Evolutionary conservation across 1,140 invertebrate genomes (phyloP), one percentile per base, ranked within the genome.

Genomic region (Steinernema khuongi): DNA sequence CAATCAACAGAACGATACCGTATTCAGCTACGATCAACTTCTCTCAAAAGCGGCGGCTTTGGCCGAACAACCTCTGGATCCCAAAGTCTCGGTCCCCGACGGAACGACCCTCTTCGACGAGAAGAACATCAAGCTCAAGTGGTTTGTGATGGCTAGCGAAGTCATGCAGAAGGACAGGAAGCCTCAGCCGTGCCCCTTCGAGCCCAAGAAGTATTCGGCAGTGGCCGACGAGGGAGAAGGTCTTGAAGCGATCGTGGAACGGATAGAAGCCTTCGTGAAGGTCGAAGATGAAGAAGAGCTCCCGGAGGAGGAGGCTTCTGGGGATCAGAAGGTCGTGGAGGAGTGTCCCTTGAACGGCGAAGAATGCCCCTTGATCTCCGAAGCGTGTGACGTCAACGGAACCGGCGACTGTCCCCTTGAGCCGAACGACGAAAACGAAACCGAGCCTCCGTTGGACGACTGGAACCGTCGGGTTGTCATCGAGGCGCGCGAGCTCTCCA

Each of bases 401-500:
- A 60, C 14, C 50, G 50, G 22, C 11, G 50, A 60, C n/a, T 41
- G 36, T 41, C 36, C 36, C n/a, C 36, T 41, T 41, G 7, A 11
- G 36, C 36, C 36, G 17, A 29, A 32, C n/a, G 31, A 50, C 11
- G 30, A 60, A 11, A 26, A 22, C 50, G 87, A 90, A 67, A 26
- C 36, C 28, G 67, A 31, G 32, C 30, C 41, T 72, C 79, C 80
- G 89, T 89, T 41, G 92, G 93, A 78, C 91, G 91, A 82, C 85
- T 93, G 17, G 90, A 92, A 83, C 91, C 81, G 41, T n/a, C 32
- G 26, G 7, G 71, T 26, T 4, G 66, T 78, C 67, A 72, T 71
- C 7, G 72, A 73, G 22, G 33, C 29, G 31, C 70, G 70, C 60
- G 60, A 18, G 28, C 19, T 33, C n/a, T 29, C 28, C 44, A n/a